A percentile compares a stretch with the other conserved stretches of the same genome.
Evolutionary conservation across 2,113 vertebrate genomes (phyloP).

Genomic region (Psammodynastes pulverulentus): DNA sequence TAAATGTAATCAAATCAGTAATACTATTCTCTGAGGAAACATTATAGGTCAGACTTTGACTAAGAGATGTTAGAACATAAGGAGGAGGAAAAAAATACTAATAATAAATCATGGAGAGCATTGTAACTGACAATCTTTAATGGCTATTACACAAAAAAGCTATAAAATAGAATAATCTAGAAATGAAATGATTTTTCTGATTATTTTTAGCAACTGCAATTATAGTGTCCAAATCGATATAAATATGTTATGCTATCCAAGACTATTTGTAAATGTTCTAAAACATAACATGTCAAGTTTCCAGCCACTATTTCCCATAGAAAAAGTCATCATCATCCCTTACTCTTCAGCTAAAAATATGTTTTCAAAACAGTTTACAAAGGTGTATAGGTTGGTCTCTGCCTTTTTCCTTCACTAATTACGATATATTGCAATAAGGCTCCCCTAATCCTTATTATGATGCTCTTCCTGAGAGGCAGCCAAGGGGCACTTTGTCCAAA

Average conservation of each 20-base stretch:
- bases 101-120: not conserved
- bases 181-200: not conserved
- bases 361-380: not conserved
- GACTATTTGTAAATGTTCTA: not conserved
- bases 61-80: not conserved
- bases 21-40: not conserved
- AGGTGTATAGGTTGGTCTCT: not conserved
- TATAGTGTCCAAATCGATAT: not conserved
- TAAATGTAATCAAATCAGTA: not conserved
- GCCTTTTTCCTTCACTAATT: not conserved
- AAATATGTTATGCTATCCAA: not conserved
- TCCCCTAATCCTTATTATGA: not conserved
- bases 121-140: not conserved
- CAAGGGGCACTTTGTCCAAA: not conserved
- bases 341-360: not conserved
- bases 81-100: not conserved
- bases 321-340: not conserved
- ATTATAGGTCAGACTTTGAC: not conserved
- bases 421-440: not conserved
- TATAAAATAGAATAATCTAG: not conserved
- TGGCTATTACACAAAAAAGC: not conserved
- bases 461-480: not conserved
- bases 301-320: not conserved
- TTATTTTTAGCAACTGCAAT: not conserved
- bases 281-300: not conserved